phyloP scores from a whole-genome alignment of 1,140 invertebrate genomes.

The Sitophilus oryzae region DNA sequence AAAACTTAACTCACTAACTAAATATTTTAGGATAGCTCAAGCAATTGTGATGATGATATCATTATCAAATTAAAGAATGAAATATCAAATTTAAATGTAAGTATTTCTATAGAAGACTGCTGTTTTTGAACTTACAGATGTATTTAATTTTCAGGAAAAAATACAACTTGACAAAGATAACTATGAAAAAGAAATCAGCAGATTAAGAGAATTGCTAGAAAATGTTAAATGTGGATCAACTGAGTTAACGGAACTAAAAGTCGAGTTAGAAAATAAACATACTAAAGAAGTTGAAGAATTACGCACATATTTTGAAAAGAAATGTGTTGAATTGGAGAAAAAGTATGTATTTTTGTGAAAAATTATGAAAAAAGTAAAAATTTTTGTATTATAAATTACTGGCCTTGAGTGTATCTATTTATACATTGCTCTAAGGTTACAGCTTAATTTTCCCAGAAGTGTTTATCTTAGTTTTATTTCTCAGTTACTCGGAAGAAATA shows the following conservation, averaged over 20 bases:
- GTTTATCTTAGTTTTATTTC: conserved; percentile 14
- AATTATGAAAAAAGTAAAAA: no score
- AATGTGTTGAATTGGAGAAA: conserved; percentile 69
- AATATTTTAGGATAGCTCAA: no score
- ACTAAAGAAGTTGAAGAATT: conserved; percentile 69
- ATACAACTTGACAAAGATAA: conserved; percentile 41
- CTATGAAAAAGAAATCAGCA: conserved; percentile 45
- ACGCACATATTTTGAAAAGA: conserved; percentile 69
- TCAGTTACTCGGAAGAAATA: conserved; percentile 62
- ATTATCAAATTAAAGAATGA: conserved; percentile 10
- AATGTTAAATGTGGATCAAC: conserved; percentile 49
- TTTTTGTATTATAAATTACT: no score
- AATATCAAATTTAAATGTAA: conserved; percentile 17
- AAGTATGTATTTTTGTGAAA: conserved; percentile 54
- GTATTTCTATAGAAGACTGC: conserved; percentile 9
- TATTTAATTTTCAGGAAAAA: conserved; percentile 35
- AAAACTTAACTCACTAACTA: no score
- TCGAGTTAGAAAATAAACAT: conserved; percentile 57
- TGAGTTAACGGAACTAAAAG: conserved; percentile 48
- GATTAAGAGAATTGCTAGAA: conserved; percentile 44
- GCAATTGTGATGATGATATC: neutral
- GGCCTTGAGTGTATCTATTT: no score
- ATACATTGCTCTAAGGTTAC: no score
- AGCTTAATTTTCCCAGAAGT: neutral
- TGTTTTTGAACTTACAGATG: conserved; percentile 27